Percentiles rank a stretch among this genome's conserved stretches.
phyloP scores from a whole-genome alignment of 2,888 invertebrate genomes.

The Cryptosula pallasiana region DNA sequence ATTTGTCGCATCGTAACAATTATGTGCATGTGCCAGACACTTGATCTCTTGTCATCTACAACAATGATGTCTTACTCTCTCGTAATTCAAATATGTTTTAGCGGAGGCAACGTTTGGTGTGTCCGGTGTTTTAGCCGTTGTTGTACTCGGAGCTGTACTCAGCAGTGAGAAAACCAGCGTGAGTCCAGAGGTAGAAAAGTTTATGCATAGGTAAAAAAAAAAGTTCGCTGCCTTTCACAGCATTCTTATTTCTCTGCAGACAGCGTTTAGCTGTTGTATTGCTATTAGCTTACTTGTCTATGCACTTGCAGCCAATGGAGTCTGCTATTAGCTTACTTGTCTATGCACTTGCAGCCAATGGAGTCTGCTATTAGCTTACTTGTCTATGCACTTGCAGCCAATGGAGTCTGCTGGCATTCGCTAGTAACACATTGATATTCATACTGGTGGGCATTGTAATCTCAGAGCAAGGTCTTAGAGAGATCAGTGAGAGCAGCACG shows the following conservation, averaged over 20 bases:
- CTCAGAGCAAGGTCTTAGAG: slow-evolving; percentile 57
- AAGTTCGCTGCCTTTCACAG: no score
- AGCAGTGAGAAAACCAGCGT: slow-evolving; percentile 52
- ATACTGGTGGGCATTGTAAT: slow-evolving; percentile 63
- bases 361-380: no score
- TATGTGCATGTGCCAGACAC: neutral
- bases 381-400: slow-evolving; percentile 41
- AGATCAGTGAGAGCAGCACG: slow-evolving; percentile 37
- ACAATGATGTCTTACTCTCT: neutral
- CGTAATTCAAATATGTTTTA: slow-evolving; percentile 28
- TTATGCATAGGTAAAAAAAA: slow-evolving; percentile 53
- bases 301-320: no score
- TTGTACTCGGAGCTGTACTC: slow-evolving; percentile 53
- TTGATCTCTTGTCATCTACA: neutral
- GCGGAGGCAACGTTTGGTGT: slow-evolving; percentile 44
- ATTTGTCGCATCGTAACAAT: no score
- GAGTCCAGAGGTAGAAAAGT: slow-evolving; percentile 54
- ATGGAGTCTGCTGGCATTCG: slow-evolving; percentile 56
- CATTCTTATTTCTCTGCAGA: no score
- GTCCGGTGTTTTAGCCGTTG: slow-evolving; percentile 55
- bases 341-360: no score
- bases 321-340: no score
- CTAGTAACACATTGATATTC: slow-evolving; percentile 61
- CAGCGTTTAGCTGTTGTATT: no score
- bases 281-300: no score